A percentile compares a stretch with the other conserved stretches of the same genome.
phyloP scores from a whole-genome alignment of 2,113 vertebrate genomes.

The Sebastes schlegelii region DNA sequence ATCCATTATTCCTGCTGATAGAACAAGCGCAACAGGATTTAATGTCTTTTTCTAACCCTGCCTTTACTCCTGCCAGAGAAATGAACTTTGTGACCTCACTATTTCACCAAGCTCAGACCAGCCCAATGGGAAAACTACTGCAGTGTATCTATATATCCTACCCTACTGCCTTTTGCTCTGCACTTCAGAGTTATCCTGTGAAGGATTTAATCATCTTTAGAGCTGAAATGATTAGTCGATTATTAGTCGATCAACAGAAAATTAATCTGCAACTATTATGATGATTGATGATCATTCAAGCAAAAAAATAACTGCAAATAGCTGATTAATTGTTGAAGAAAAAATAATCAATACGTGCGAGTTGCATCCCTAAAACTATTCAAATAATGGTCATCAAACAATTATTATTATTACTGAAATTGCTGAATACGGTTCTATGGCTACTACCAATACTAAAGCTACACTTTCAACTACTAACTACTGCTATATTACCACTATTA shows the following conservation, averaged over 20 bases:
- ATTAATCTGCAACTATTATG: background rate
- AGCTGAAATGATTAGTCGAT: background rate
- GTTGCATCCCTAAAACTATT: background rate
- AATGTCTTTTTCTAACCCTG: constrained; percentile 35
- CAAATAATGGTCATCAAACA: background rate
- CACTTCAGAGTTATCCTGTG: background rate
- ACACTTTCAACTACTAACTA: background rate
- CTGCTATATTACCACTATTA: background rate
- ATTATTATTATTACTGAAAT: background rate
- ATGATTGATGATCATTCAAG: background rate
- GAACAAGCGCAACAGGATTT: constrained; percentile 27
- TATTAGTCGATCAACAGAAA: background rate
- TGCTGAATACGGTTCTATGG: background rate
- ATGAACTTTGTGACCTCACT: constrained; percentile 29
- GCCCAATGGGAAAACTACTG: background rate
- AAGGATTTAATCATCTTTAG: background rate
- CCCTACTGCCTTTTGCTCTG: background rate
- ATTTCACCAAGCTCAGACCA: constrained; percentile 4
- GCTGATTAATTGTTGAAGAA: background rate
- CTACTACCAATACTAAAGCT: background rate
- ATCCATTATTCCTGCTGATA: constrained; percentile 53
- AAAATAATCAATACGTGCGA: background rate
- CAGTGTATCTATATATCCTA: background rate
- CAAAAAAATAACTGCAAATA: background rate
- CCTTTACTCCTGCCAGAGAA: constrained; percentile 20